A percentile compares a stretch with the other conserved stretches of the same genome.
Evolutionary conservation across 2,888 invertebrate genomes (phyloP).

Genomic region (Sepiola atlantica): DNA sequence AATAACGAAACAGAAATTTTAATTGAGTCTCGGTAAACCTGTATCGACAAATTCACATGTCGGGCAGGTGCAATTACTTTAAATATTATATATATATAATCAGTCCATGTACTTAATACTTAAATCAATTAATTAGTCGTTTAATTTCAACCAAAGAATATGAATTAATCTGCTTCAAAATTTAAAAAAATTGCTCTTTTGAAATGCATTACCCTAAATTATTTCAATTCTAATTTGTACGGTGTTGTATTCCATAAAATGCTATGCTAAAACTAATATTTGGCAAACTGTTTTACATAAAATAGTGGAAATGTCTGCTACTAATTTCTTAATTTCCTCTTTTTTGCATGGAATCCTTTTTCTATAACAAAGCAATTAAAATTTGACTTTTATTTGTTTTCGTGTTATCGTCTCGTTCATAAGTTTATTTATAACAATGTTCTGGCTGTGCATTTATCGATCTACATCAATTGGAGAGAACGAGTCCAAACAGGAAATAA

Average conservation of each 20-base stretch:
- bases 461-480: neutral
- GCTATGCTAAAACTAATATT: neutral
- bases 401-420: neutral
- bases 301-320: neutral
- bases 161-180: neutral
- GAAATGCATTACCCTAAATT: neutral
- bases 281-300: neutral
- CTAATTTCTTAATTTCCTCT: neutral
- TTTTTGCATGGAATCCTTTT: neutral
- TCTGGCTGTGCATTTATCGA: constrained; percentile 20
- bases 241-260: neutral
- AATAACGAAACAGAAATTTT: no score
- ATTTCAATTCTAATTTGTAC: neutral
- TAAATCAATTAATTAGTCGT: neutral
- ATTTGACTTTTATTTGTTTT: neutral
- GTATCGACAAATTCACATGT: no score
- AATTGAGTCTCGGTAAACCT: no score
- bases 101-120: no score
- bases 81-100: no score
- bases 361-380: neutral
- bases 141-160: neutral
- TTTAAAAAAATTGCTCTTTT: neutral
- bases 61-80: no score
- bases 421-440: constrained; percentile 10
- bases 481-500: constrained; percentile 1